These are phyloP conservation scores for Distichodus sexfasciatus DNA, from an alignment of 2,797 vertebrate genomes.

Conservation along the genomic window DNA sequence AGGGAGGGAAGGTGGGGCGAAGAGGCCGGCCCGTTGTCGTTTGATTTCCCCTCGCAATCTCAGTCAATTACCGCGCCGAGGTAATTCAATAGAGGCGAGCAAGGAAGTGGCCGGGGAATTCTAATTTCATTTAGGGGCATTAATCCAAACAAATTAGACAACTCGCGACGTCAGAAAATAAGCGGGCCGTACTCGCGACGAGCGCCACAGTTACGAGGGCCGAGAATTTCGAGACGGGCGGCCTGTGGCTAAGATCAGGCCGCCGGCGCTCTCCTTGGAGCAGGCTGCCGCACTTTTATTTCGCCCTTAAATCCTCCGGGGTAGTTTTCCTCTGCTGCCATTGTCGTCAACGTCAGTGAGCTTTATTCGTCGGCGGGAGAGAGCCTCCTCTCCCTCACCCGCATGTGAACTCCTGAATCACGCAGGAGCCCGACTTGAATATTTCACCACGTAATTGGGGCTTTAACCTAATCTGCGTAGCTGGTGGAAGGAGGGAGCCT, in stretches of 20 bases:
- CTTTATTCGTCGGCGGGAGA: conserved; percentile 61
- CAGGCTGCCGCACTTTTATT: conserved; percentile 58
- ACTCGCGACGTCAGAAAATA: conserved; percentile 55
- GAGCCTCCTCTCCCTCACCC: conserved; percentile 67
- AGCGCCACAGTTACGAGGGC: background rate
- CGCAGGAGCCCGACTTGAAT: conserved; percentile 70
- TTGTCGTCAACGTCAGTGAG: conserved; percentile 68
- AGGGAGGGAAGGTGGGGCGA: conserved; percentile 31
- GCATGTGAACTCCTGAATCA: conserved; percentile 70
- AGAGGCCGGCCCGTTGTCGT: too few species aligned
- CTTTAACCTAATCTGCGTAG: conserved; percentile 70
- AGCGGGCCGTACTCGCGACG: conserved; percentile 45
- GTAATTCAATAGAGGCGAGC: conserved; percentile 68
- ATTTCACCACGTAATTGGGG: conserved; percentile 74
- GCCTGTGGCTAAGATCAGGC: background rate
- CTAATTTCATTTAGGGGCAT: conserved; percentile 70
- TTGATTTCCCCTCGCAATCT: conserved; percentile 57
- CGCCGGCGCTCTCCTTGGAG: background rate
- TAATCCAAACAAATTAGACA: conserved; percentile 73
- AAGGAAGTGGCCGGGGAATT: conserved; percentile 69
- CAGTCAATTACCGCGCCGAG: conserved; percentile 67
- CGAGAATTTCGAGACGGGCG: background rate
- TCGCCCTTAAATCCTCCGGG: conserved; percentile 61
- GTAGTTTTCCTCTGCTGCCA: conserved; percentile 63
- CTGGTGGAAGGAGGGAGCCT: conserved; percentile 38